Base-by-base conservation (phyloP, 1,140 invertebrate species). In the Pseudomyrmex concolor region DNA sequence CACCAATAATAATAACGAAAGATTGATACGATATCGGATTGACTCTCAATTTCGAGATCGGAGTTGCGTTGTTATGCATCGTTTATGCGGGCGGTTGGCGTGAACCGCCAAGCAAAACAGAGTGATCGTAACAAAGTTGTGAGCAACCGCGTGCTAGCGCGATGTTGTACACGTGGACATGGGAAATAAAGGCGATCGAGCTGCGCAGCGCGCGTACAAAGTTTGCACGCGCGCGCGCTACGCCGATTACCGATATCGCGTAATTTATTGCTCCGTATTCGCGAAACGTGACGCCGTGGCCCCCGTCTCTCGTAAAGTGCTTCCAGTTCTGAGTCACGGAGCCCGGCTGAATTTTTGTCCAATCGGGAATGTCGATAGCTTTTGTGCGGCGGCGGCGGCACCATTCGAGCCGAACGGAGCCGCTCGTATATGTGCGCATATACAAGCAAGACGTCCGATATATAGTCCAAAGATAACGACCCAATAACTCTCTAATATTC, bases 191-290 rank as follows among this genome's bases (percentile, higher is more conserved):
- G 59, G 57, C 84, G 59, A 59, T 25, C 10, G 25, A 54, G 43
- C 48, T 45, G 7, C 7, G 67, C 25, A 70, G 17, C 50, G 77
- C 85, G 78, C 84, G 85, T 84, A 86, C 60, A 82, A 62, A 68
- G 73, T 88, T 88, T 87, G 86, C 83, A 83, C 87, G 77, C 59
- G 82, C 85, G 85, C 85, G 85, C 88, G 72, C 66, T 72, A 86
- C 88, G 83, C 87, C 91, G 92, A 94, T 94, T 93, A 93, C 86
- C 90, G 92, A 93, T 94, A 94, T 89, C 91, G 90, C 85, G 85
- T 93, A 91, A 94, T 94, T 94, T 94, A 94, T 93, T 91, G 89
- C 92, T 91, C 89, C 85, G 89, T 91, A 92, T 92, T 89, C 87
- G 88, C 85, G 90, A 91, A 93, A 93, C 91, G 90, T 91, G 90